phyloP scores from a whole-genome alignment of 2,113 vertebrate genomes.

The Elachura formosa region DNA sequence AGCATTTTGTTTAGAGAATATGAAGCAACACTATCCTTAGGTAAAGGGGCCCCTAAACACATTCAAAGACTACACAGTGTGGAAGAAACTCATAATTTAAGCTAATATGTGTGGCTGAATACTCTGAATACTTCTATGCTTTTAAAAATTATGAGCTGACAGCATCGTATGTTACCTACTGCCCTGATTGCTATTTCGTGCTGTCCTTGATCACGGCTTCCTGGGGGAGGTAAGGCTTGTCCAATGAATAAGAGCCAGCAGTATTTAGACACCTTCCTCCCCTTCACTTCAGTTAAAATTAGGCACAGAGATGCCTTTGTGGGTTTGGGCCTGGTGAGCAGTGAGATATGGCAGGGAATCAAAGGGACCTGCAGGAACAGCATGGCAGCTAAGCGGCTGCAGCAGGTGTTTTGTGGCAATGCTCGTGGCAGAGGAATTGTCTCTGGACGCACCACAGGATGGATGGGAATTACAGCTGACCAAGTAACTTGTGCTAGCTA shows the following conservation, averaged over 20 bases:
- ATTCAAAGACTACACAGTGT: background rate
- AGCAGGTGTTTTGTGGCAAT: background rate
- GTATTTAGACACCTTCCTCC: constrained; percentile 1
- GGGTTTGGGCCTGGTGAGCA: background rate
- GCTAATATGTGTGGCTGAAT: background rate
- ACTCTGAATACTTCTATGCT: background rate
- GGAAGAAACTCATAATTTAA: background rate
- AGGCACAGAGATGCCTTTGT: background rate
- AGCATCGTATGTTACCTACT: background rate
- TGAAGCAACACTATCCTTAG: background rate
- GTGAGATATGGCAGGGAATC: background rate
- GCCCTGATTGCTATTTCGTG: background rate
- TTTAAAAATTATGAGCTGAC: background rate
- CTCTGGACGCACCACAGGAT: fast-evolving
- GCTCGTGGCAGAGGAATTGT: background rate
- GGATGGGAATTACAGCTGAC: background rate
- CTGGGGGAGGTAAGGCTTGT: background rate
- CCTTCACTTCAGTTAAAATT: constrained; percentile 36
- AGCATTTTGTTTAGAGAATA: background rate
- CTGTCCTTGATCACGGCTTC: background rate
- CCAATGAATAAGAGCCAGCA: background rate
- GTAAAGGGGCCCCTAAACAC: background rate
- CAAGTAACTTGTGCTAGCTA: background rate
- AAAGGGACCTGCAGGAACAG: background rate
- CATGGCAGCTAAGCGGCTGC: fast-evolving